Base-by-base conservation (phyloP, 2,888 invertebrate species). In the Xestobium rufovillosum region DNA sequence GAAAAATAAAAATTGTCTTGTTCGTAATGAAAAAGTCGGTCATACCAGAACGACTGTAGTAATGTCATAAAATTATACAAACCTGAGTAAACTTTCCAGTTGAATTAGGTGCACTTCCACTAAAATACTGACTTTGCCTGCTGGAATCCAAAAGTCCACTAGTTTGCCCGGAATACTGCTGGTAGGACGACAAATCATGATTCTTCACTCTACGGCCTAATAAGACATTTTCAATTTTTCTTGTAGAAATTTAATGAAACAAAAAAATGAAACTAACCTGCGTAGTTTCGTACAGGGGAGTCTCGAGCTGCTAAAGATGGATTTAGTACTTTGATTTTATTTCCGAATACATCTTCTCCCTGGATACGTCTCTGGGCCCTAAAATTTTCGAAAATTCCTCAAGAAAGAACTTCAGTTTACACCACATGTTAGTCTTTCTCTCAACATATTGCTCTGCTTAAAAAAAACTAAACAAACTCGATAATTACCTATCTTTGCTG, bases 311-410 rank as follows among this genome's bases (percentile, higher is more conserved):
- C n/a, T 34, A n/a, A 19, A 12, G 34, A 26, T 9, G 48, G 44
- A 19, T 50, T 45, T 17, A 57, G 45, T 10, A 76, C 76, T 46
- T 63, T 63, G 49, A 80, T 84, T 67, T 82, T 83, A 43, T 76
- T 75, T 9, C 86, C 86, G 66, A 78, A 85, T 33, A 88, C 84
- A 68, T 83, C 78, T 61, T 85, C 84, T 41, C 85, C 85, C 56
- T 87, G 81, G 78, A 89, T 83, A 57, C 88, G 80, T 62, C 83
- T 84, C 57, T 81, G 72, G 45, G 87, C 88, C 67, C 88, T 87
- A 59, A 4, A 55, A 53, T 47, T 43, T 41, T 53, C 42, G 44
- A 50, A 45, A 45, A 43, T 48, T 43, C 31, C 43, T 38, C 40
- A 32, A 36, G 8, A 39, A 23, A 13, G 3, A 28, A 16, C 8